A percentile compares a stretch with the other conserved stretches of the same genome.
Conservation (phyloP, 2,888 invertebrate genomes). For the Drosophila quinaria region DNA sequence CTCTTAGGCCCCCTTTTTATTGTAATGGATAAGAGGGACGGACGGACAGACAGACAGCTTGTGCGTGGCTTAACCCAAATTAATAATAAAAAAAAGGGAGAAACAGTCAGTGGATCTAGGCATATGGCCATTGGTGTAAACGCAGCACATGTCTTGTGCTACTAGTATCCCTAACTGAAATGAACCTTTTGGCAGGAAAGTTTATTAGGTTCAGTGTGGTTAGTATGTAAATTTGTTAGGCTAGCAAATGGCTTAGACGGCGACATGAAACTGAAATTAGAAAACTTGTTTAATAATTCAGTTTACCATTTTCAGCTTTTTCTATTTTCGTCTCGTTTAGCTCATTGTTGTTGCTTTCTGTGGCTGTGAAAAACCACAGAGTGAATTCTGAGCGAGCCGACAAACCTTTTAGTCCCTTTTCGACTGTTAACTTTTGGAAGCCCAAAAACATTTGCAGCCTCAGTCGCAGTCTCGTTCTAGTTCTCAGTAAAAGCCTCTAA, state of each 20-base stretch:
- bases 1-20: slow-evolving; percentile 39
- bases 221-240: slow-evolving; percentile 66
- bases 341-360: slow-evolving; percentile 2
- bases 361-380: slow-evolving; percentile 46
- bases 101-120: slow-evolving; percentile 62
- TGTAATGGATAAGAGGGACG: slow-evolving; percentile 34
- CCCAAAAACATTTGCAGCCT: slow-evolving; percentile 45
- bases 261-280: slow-evolving; percentile 73
- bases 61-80: slow-evolving; percentile 74
- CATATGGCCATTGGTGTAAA: slow-evolving; percentile 69
- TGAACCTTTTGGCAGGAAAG: slow-evolving; percentile 62
- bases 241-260: slow-evolving; percentile 28
- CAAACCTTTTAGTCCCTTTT: slow-evolving; percentile 64
- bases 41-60: slow-evolving; percentile 35
- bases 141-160: slow-evolving; percentile 60
- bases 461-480: background rate
- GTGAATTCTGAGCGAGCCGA: slow-evolving; percentile 18
- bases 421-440: slow-evolving; percentile 47
- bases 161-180: slow-evolving; percentile 38
- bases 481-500: slow-evolving; percentile 20
- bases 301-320: slow-evolving; percentile 43
- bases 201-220: slow-evolving; percentile 68
- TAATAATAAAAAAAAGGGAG: slow-evolving; percentile 65
- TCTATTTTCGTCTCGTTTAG: slow-evolving; percentile 7
- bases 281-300: slow-evolving; percentile 79